Base-by-base conservation (phyloP, 2,888 invertebrate species). In the Nymphalis polychloros region DNA sequence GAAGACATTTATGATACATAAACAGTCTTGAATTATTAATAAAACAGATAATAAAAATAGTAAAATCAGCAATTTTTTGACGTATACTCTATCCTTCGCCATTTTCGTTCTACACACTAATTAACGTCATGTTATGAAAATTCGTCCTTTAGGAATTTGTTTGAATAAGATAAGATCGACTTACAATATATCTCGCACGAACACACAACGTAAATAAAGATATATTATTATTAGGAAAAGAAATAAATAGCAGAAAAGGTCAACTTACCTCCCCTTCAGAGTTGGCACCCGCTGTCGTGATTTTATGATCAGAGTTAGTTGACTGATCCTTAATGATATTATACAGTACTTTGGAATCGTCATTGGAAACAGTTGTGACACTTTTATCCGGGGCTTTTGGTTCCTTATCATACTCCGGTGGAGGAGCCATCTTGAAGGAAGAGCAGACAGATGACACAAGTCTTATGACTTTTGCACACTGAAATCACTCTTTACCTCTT, bases 321-420 rank as follows among this genome's bases (percentile, higher is more conserved):
- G 86, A 85, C 78, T 88, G 87, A 76, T 93, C 93, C 77, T 85
- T 85, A 76, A 85, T 79, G 78, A 84, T 79, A 79, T 85, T 88
- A 76, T 88, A 88, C 78, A 89, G 84, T 76, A 88, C 84, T 84
- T 91, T 93, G 67, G 91, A 86, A 82, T 93, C 93, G 78, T 94
- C 90, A 78, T 82, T 84, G 73, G 84, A 80, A 76, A 84, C 83
- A 79, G 81, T 85, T 79, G 87, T 83, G 75, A 83, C 83, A 88
- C 86, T 89, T 94, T 95, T 95, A 90, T 95, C 95, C 80, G 95
- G 95, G 84, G 95, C 95, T 92, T 95, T 95, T 75, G 95, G 95
- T 93, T 95, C 94, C 93, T 94, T 94, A 92, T 95, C 95, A 93
- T 95, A 94, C 90, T 95, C 95, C 90, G 95, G 95, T 90, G 95